Conservation (phyloP, 2,113 vertebrate species). For the Capreolus pygargus region DNA sequence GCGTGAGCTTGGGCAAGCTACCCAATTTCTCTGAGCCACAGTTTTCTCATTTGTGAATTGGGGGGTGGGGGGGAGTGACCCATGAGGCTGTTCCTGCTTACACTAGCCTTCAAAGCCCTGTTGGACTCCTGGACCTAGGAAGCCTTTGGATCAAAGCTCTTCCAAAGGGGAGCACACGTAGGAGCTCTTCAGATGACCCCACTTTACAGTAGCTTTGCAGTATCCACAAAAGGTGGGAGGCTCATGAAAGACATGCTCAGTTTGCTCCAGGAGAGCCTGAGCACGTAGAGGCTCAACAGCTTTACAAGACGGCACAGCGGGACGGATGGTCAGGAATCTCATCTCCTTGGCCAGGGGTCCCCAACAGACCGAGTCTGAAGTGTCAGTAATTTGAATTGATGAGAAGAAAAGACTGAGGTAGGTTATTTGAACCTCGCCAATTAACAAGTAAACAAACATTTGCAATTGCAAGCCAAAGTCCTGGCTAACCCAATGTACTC, state of each 20-base stretch:
- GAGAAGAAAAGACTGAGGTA: conserved; percentile 52
- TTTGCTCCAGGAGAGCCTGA: not conserved
- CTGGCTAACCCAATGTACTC: conserved; percentile 44
- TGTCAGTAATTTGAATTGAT: conserved; percentile 34
- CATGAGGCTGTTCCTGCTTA: not conserved
- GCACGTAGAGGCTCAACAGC: not conserved
- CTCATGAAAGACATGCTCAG: not conserved
- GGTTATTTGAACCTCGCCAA: conserved; percentile 52
- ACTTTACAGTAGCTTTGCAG: not conserved
- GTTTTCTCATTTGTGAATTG: not conserved
- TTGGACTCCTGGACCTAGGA: not conserved
- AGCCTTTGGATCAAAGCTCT: not conserved
- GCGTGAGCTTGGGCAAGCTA: not conserved
- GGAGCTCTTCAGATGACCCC: not conserved
- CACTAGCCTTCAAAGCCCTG: not conserved
- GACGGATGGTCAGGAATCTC: not conserved
- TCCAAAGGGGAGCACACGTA: not conserved
- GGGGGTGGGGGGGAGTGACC: not conserved
- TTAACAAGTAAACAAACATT: conserved; percentile 67
- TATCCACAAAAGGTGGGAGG: not conserved
- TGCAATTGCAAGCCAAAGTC: not conserved
- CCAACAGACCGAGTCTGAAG: not conserved
- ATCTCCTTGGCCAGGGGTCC: not conserved
- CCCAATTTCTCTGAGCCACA: not conserved
- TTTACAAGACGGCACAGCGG: not conserved